phyloP scores from a whole-genome alignment of 1,140 invertebrate species.

The Anadara kagoshimensis region DNA sequence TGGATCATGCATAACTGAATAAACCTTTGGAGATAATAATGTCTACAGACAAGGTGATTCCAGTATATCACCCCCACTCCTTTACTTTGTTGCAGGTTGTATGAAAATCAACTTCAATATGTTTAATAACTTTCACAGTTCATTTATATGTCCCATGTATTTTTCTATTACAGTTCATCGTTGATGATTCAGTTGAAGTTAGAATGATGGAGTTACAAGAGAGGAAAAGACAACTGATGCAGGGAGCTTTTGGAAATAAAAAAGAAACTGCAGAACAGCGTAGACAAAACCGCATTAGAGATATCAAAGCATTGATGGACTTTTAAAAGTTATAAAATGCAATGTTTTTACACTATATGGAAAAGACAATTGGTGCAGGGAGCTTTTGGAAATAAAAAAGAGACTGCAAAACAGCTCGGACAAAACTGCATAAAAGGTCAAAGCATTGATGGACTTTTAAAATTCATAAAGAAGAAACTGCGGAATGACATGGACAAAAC shows the following conservation, averaged over 20 bases:
- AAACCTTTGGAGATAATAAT: too few relatives aligned
- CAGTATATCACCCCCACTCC: too few relatives aligned
- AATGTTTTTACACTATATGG: constrained; percentile 50
- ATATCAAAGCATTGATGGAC: constrained; percentile 46
- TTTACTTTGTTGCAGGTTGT: too few relatives aligned
- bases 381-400: constrained; percentile 48
- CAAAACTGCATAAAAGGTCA: constrained; percentile 41
- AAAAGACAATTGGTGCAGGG: constrained; percentile 54
- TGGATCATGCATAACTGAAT: too few relatives aligned
- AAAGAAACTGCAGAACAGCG: constrained; percentile 45
- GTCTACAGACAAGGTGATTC: too few relatives aligned
- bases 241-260: constrained; percentile 48
- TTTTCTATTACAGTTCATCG: constrained; percentile 51
- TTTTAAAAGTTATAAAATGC: constrained; percentile 37
- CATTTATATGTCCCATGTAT: too few relatives aligned
- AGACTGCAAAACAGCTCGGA: constrained; percentile 39
- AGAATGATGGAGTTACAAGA: constrained; percentile 60
- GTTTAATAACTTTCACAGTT: too few relatives aligned
- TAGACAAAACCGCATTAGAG: constrained; percentile 33
- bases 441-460: constrained; percentile 43
- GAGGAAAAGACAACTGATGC: constrained; percentile 53
- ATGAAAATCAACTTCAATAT: too few relatives aligned
- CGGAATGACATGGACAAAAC: constrained; percentile 36
- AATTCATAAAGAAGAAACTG: constrained; percentile 38
- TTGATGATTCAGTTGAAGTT: constrained; percentile 58